These are phyloP conservation scores for Poeciliopsis gracilis DNA, from an alignment of 2,797 vertebrate species.

Conservation along the genomic window DNA sequence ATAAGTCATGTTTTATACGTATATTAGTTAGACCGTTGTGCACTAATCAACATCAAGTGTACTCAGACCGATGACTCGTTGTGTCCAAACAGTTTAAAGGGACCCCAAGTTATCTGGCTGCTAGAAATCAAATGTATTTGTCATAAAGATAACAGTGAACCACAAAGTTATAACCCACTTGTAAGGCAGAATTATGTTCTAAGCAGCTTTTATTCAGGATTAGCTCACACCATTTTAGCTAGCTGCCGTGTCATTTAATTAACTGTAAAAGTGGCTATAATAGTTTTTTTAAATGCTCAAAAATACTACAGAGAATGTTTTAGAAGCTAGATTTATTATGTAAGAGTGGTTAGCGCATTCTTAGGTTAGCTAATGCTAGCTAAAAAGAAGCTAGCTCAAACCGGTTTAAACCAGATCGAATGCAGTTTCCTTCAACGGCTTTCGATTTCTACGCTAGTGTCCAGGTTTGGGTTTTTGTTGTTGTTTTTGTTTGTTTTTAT, in stretches of 20 bases:
- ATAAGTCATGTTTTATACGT: conserved; percentile 21
- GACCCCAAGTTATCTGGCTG: conserved; percentile 28
- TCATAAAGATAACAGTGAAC: neutral
- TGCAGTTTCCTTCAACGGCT: neutral
- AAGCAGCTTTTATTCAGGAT: neutral
- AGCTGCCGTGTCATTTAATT: neutral
- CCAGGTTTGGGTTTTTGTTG: no score
- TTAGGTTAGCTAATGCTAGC: neutral
- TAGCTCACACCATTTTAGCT: neutral
- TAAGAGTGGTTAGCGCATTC: neutral
- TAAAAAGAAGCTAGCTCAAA: neutral
- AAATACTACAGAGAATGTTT: neutral
- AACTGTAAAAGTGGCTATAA: neutral
- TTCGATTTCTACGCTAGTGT: neutral
- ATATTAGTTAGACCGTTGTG: conserved; percentile 24
- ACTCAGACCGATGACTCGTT: conserved; percentile 32
- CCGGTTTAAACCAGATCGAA: neutral
- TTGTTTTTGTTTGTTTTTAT: neutral
- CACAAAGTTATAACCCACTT: neutral
- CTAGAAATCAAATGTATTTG: neutral
- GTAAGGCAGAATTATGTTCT: neutral
- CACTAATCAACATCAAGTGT: conserved; percentile 32
- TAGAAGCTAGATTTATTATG: neutral
- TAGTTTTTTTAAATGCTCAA: neutral
- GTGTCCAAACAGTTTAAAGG: conserved; percentile 52